Evolutionary conservation across 2,113 vertebrate genomes (phyloP), one percentile per base, ranked within the genome.

Genomic region (Ailuropoda melanoleuca): DNA sequence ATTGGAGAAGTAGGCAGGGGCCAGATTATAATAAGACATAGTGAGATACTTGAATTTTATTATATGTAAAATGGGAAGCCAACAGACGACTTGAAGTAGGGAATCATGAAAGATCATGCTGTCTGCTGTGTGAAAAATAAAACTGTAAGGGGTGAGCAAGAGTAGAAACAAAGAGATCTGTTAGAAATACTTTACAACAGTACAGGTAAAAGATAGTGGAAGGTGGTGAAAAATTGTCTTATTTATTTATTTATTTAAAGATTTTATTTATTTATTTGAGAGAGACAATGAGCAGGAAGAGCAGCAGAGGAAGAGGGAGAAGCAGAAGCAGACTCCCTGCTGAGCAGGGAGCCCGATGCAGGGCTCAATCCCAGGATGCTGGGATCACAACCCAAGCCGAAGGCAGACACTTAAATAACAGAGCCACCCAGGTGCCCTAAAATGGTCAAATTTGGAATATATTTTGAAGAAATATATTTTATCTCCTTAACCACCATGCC

Each of bases 381-480:
- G 31, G 62, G 31, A 34, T 66, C 62, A 66, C 62, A 66, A 34
- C 31, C 62, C 17, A 14, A 66, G 14, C 62, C 31, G 8, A 66
- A 66, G 62, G 31, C 31, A 34, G 62, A 34, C 31, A 34, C 31
- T 66, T 66, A 66, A 66, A 66, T 31, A 66, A 34, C 31, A 34
- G 14, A 66, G 31, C 31, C 31, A 34, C 31, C 31, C 62, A 66
- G 15, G 62, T 34, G 6, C 62, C 62, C 31, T 14, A 64, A 97
- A 90, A 72, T 18, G 77, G 39, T 80, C 66, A 66, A 62, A 92
- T 90, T 92, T 39, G 48, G 84, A 92, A 80, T 9, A 50, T 48
- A 84, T 60, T 82, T 74, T 56, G 24, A 97, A 94, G 66, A 95
- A 91, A 86, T 56, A 21, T n/a, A 43, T n/a, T 95, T 94, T 96